phyloP scores from a whole-genome alignment of 2,113 vertebrate species.

The Gallinago media region DNA sequence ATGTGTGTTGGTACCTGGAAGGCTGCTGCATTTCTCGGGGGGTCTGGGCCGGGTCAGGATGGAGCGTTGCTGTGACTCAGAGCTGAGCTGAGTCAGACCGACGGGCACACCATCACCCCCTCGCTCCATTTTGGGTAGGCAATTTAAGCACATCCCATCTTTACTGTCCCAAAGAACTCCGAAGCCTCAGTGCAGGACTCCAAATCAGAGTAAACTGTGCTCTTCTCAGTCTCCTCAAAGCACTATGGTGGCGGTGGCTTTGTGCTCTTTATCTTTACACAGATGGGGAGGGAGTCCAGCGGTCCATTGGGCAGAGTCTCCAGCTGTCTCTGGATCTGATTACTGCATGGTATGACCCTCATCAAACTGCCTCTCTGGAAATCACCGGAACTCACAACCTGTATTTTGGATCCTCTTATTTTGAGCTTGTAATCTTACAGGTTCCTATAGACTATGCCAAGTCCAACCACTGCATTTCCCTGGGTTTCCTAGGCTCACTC shows the following conservation, averaged over 20 bases:
- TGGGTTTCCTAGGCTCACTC: background rate
- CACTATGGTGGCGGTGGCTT: background rate
- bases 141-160: background rate
- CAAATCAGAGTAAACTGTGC: background rate
- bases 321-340: background rate
- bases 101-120: background rate
- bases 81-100: constrained; percentile 6
- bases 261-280: background rate
- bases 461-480: background rate
- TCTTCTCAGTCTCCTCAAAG: background rate
- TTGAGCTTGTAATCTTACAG: background rate
- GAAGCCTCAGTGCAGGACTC: background rate
- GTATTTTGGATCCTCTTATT: background rate
- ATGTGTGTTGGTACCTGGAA: background rate
- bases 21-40: background rate
- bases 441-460: background rate
- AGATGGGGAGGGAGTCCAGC: background rate
- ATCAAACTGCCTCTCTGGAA: background rate
- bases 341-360: background rate
- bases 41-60: background rate
- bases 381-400: background rate
- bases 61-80: background rate
- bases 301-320: background rate
- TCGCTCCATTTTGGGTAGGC: background rate
- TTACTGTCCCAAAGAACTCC: background rate